phyloP scores from a whole-genome alignment of 2,797 vertebrate genomes.

The Chaetodon trifasciatus region DNA sequence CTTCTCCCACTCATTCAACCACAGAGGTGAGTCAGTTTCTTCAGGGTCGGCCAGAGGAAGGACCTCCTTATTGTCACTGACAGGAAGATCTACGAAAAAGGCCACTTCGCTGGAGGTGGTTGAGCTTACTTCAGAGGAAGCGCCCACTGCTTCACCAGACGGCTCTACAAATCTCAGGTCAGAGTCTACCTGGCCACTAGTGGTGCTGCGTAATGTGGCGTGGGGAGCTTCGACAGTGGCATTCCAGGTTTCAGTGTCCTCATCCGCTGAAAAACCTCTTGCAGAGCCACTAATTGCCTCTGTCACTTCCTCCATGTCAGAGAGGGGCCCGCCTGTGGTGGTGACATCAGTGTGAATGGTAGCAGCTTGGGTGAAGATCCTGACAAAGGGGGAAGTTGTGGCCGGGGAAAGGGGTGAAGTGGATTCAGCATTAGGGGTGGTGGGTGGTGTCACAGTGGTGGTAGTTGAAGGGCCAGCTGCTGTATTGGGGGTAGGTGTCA shows the following conservation, averaged over 20 bases:
- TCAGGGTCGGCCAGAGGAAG: slow-evolving; percentile 27
- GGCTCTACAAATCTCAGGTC: slow-evolving; percentile 48
- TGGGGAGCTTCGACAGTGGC: slow-evolving; percentile 14
- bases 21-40: slow-evolving; percentile 35
- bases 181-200: slow-evolving; percentile 44
- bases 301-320: slow-evolving; percentile 17
- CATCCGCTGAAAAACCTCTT: slow-evolving; percentile 42
- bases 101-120: slow-evolving; percentile 49
- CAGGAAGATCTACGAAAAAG: slow-evolving; percentile 32
- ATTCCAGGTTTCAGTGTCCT: slow-evolving; percentile 17
- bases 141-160: slow-evolving; percentile 42
- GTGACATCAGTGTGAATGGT: slow-evolving; percentile 19
- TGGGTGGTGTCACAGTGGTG: slow-evolving; percentile 47
- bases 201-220: slow-evolving; percentile 58
- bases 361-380: slow-evolving; percentile 52
- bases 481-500: slow-evolving; percentile 63
- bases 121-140: slow-evolving; percentile 52
- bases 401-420: slow-evolving; percentile 36
- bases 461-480: slow-evolving; percentile 47
- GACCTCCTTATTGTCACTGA: slow-evolving; percentile 31
- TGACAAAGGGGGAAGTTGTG: slow-evolving; percentile 48
- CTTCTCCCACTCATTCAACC: slow-evolving; percentile 54
- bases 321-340: slow-evolving; percentile 22
- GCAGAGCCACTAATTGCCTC: slow-evolving; percentile 18
- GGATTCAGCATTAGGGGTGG: slow-evolving; percentile 44